Evolutionary conservation across 2,797 vertebrate genomes (phyloP), one percentile per base, ranked within the genome.

Genomic region (Enteromius unitaeniatus): DNA sequence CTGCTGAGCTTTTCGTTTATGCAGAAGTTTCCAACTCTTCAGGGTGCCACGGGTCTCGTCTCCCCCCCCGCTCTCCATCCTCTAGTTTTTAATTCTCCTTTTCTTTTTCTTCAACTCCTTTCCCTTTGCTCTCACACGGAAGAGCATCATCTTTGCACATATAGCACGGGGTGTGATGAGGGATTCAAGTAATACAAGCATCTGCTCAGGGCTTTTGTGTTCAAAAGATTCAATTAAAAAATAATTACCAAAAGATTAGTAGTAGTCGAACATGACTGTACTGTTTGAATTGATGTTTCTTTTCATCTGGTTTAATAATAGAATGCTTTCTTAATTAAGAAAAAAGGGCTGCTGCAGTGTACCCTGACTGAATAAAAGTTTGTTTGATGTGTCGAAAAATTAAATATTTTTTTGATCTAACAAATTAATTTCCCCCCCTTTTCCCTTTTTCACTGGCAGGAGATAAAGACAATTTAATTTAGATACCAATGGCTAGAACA

Each of bases 161-260:
- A 91, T 87, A 90, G 88, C 86, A 68, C 79, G 83, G 86, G 51
- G 89, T 85, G 82, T 88, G 90, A 94, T 91, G 92, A 89, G 92
- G 93, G 91, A 94, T 90, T 85, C 86, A 74, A 88, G 94, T 90
- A 94, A 93, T 92, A 91, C 93, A 91, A 93, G 93, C 94, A 95
- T 95, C 95, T 95, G 94, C 93, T 94, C 91, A 85, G 92, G 93
- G 95, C 93, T 95, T 95, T 95, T 95, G 94, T 95, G 94, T 95
- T 96, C 95, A 95, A 96, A 95, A 95, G 95, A 96, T 95, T 96
- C 95, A 96, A 95, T 96, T 96, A 95, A 95, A 96, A 95, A 95
- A 96, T 95, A 95, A 95, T 96, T 95, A 96, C 94, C 93, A 92
- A 95, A 95, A 95, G 95, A 96, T 96, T 96, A 95, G 94, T 95